Percentiles rank a stretch among this genome's conserved stretches.
These are phyloP conservation scores for Proales similis DNA, from an alignment of 1,140 invertebrate species.

Conservation along the genomic window DNA sequence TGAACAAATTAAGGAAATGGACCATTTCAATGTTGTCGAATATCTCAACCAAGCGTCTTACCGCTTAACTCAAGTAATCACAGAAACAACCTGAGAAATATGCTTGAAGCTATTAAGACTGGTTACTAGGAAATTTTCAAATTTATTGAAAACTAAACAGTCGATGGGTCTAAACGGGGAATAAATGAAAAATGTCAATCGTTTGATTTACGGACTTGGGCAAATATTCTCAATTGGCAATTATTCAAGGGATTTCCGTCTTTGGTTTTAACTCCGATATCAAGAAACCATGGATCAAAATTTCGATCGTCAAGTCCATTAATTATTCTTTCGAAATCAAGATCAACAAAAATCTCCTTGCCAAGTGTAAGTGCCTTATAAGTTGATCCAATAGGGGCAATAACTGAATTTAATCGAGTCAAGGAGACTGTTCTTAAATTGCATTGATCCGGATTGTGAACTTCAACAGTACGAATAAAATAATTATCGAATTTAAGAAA, in stretches of 20 bases:
- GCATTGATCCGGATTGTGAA: conserved; percentile 8
- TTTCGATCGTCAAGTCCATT: not conserved
- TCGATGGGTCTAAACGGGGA: not conserved
- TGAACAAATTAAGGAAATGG: not conserved
- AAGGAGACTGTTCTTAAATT: not conserved
- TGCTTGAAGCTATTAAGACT: not conserved
- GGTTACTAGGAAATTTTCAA: conserved; percentile 10
- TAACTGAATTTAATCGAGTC: not conserved
- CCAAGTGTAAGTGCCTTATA: not conserved
- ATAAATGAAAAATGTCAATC: not conserved
- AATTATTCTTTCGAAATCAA: conserved; percentile 7
- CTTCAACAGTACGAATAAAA: conserved; percentile 15
- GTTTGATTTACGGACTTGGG: not conserved
- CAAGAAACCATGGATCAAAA: not conserved
- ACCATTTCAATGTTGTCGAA: conserved; percentile 35
- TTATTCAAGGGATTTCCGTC: not conserved
- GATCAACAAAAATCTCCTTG: conserved; percentile 14
- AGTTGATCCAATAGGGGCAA: not conserved
- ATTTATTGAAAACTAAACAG: not conserved
- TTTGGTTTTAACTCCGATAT: conserved; percentile 1
- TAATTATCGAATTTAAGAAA: not conserved
- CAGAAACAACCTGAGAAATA: not conserved
- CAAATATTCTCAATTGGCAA: conserved; percentile 34
- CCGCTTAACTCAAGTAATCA: conserved; percentile 16
- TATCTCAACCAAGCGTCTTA: conserved; percentile 3